Base-by-base conservation (phyloP, 1,140 invertebrate species). In the Cyrtorhinus lividipennis region DNA sequence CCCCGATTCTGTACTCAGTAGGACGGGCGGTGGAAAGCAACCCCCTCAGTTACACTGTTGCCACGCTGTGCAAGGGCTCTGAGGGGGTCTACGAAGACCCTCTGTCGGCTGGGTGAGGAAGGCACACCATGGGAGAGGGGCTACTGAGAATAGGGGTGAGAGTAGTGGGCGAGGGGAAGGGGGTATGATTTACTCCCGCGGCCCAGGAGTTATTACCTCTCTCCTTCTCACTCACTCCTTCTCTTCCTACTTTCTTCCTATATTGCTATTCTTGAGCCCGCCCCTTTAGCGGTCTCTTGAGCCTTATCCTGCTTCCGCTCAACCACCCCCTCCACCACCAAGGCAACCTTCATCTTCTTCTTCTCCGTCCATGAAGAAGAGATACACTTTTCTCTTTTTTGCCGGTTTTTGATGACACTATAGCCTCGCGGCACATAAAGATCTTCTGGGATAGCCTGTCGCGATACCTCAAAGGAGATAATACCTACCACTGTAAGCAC, bases 231-330 rank as follows among this genome's bases (percentile, higher is more conserved):
- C 38, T 44, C 48, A 20, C 18, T 53, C 48, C 20, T 53, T 53
- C 48, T 10, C 48, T 20, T 20, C 48, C 48, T 53, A 10, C 48
- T 8, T 20, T 53, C 18, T 53, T 53, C 48, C 48, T 53, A 20
- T 20, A 20, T 53, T 53, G 8, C 48, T 53, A 53, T 20, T 20
- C 48, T 20, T 8, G 18, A 53, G 48, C 48, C 48, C 8, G 48
- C 48, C 48, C 48, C 48, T 53, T 53, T 53, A 53, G 48, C 48
- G 48, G 48, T 53, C 48, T 53, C 48, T 53, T 53, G 48, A 53
- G 48, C 48, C 48, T 53, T 53, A 53, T 53, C 48, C 48, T 20
- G 48, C 48, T 22, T 53, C 48, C 48, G 12, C 48, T 20, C 48
- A 10, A 13, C 48, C 5, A 10, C 48, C 18, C 8, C 18, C 48